Evolutionary conservation across 1,140 invertebrate genomes (phyloP).

Genomic region (Monochamus saltuarius): DNA sequence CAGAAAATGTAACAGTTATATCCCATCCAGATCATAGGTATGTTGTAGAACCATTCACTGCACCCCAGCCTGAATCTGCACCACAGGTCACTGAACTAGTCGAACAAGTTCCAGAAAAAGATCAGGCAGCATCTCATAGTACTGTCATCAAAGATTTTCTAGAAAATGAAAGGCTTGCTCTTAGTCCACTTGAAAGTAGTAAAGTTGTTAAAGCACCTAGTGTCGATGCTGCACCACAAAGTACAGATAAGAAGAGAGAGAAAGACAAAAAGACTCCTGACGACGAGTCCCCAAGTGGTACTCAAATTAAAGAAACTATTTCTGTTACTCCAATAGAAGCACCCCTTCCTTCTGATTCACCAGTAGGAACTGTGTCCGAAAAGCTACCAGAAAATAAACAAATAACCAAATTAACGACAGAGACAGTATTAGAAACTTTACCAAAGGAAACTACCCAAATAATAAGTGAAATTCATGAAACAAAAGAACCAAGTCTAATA

Average conservation of each 20-base stretch:
- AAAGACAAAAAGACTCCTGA: slow-evolving; percentile 30
- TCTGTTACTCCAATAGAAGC: slow-evolving; percentile 27
- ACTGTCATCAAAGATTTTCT: slow-evolving; percentile 31
- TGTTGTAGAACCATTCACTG: slow-evolving; percentile 40
- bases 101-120: slow-evolving; percentile 15
- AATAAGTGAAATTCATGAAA: not conserved
- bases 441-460: slow-evolving; percentile 3
- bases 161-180: slow-evolving; percentile 37
- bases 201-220: slow-evolving; percentile 40
- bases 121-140: slow-evolving; percentile 7
- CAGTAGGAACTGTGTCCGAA: slow-evolving; percentile 1
- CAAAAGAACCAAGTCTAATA: not conserved
- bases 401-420: not conserved
- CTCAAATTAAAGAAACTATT: slow-evolving; percentile 31
- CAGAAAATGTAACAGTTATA: slow-evolving; percentile 13
- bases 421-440: not conserved
- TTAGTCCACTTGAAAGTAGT: slow-evolving; percentile 35
- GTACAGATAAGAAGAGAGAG: slow-evolving; percentile 22
- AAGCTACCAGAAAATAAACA: not conserved
- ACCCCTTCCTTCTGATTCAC: slow-evolving; percentile 18
- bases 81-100: slow-evolving; percentile 30
- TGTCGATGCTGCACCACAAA: slow-evolving; percentile 31
- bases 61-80: slow-evolving; percentile 37
- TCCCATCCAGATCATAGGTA: slow-evolving; percentile 41
- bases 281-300: slow-evolving; percentile 26